These are phyloP conservation scores for Tupaia chinensis DNA, from an alignment of 2,113 vertebrate genomes.

Conservation along the genomic window DNA sequence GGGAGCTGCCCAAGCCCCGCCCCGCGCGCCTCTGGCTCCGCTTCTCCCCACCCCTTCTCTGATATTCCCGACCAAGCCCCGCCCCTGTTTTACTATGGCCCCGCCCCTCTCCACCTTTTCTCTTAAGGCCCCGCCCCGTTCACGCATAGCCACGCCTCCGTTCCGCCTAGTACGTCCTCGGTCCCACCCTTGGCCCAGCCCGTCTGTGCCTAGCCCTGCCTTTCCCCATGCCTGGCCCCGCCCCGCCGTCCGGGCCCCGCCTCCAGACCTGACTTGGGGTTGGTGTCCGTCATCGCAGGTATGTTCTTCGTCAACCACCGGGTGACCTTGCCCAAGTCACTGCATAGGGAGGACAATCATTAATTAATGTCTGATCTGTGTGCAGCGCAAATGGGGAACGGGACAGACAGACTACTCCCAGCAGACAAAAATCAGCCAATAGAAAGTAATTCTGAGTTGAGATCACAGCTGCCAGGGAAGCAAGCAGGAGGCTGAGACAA, in stretches of 20 bases:
- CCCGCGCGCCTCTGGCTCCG: neutral
- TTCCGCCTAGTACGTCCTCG: rapidly evolving
- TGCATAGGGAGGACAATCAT: neutral
- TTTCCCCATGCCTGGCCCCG: neutral
- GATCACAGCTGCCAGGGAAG: neutral
- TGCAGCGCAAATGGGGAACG: neutral
- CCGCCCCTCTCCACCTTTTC: neutral
- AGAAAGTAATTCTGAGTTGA: neutral
- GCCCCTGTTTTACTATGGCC: neutral
- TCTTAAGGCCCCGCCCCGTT: rapidly evolving
- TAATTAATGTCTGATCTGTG: neutral
- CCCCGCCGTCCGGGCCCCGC: too few relatives aligned
- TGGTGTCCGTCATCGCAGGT: neutral
- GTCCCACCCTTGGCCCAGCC: neutral
- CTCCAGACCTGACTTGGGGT: neutral
- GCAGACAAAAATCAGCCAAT: neutral
- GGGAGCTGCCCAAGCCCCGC: neutral
- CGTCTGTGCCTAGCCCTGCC: neutral
- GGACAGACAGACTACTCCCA: neutral
- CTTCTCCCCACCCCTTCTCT: neutral
- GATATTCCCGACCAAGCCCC: neutral
- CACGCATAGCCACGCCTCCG: neutral
- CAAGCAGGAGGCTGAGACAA: neutral
- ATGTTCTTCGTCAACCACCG: rapidly evolving
- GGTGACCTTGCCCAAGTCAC: neutral